Evolutionary conservation across 2,797 vertebrate genomes (phyloP), one percentile per base, ranked within the genome.

Genomic region (Spondyliosoma cantharus): DNA sequence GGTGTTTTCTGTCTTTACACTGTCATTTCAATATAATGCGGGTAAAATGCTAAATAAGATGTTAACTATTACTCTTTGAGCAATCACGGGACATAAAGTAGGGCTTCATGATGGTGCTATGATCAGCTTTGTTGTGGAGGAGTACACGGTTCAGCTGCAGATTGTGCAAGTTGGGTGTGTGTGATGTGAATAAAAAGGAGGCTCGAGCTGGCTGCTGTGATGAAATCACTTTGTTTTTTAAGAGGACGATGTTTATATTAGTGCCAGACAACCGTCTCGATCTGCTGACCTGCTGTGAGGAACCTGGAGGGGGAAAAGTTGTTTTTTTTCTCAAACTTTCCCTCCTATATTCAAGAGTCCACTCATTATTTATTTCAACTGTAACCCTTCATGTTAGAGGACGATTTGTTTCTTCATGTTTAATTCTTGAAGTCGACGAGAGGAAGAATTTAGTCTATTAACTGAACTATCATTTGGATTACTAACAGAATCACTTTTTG

Each of bases 161-260:
- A 50, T 12, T 61, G 54, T 76, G 53, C 43, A n/a, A 63, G 67
- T 12, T 29, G 27, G 46, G 45, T 29, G 60, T 56, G 32, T 78
- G 82, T 90, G 90, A 83, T 74, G 61, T 82, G 82, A 90, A 69
- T 88, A 50, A 64, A 62, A 85, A 89, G 19, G 62, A 84, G 71
- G 29, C 48, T 64, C 48, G 8, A 46, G 16, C 48, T 54, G 72
- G 68, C 58, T 75, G 53, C 48, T 69, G n/a, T 46, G 68, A 59
- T 57, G 53, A 68, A 71, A 78, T 61, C 56, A 57, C 66, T 48
- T 20, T 66, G 57, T 79, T 48, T 19, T 45, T 1, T n/a, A n/a
- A 62, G 12, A 53, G 9, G 16, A 24, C 11, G 15, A 5, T 46
- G 25, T 81, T 83, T 78, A 69, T 69, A 8, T 45, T 57, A 68